Evolutionary conservation across 2,797 vertebrate species (phyloP).

Genomic region (Poliocrania exsul): DNA sequence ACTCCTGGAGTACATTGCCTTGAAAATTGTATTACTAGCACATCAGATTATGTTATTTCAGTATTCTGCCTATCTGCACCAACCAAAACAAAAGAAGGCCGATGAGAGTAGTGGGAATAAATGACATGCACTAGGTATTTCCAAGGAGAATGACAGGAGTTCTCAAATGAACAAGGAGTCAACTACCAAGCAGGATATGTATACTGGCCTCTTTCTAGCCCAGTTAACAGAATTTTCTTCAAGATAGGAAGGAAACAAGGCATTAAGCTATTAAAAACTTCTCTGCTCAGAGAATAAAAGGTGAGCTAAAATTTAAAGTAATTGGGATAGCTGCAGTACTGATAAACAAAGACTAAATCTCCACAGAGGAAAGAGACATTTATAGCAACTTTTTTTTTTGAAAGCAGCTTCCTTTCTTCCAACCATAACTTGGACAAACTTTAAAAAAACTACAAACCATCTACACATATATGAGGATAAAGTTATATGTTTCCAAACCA

Average conservation of each 20-base stretch:
- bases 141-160: not conserved
- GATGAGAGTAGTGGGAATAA: not conserved
- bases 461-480: not conserved
- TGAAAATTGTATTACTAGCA: not conserved
- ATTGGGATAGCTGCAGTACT: not conserved
- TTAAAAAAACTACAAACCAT: fast-evolving
- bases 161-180: not conserved
- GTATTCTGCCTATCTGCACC: not conserved
- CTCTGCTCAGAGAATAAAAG: not conserved
- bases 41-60: not conserved
- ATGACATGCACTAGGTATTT: not conserved
- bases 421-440: not conserved
- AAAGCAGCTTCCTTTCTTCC: not conserved
- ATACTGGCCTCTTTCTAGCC: not conserved
- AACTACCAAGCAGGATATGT: not conserved
- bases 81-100: not conserved
- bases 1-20: not conserved
- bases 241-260: not conserved
- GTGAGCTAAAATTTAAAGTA: not conserved
- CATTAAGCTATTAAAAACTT: not conserved
- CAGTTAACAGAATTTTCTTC: not conserved
- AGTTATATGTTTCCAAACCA: not conserved
- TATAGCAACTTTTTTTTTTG: not conserved
- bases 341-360: not conserved
- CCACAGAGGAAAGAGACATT: not conserved